Conservation (phyloP, 2,888 invertebrate genomes). For the Euproctis similis region DNA sequence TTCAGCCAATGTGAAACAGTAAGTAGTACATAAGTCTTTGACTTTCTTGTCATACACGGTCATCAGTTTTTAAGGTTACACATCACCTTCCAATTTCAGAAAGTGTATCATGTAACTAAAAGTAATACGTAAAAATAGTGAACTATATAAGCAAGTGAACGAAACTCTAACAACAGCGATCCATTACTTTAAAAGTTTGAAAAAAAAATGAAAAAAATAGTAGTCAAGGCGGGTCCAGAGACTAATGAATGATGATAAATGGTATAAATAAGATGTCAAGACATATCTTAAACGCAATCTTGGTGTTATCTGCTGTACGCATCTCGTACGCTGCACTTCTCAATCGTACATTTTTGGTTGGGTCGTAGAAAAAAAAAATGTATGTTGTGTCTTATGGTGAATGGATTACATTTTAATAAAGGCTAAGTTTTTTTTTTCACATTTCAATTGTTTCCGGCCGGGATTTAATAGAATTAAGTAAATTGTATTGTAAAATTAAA, state of each 20-base stretch:
- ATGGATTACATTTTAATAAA: slow-evolving; percentile 1
- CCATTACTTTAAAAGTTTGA: too few species aligned
- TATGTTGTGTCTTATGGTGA: background rate
- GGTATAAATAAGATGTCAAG: slow-evolving; percentile 31
- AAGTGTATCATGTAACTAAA: too few species aligned
- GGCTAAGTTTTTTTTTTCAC: slow-evolving; percentile 1
- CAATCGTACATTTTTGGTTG: slow-evolving; percentile 6
- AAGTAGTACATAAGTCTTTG: too few species aligned
- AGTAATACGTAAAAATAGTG: too few species aligned
- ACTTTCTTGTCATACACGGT: too few species aligned
- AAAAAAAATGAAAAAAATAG: slow-evolving; percentile 22
- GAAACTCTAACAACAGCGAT: slow-evolving; percentile 9
- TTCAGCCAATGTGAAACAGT: too few species aligned
- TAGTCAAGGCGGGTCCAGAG: slow-evolving; percentile 17
- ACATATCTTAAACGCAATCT: slow-evolving; percentile 28
- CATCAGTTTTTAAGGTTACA: too few species aligned
- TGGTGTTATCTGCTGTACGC: slow-evolving; percentile 18
- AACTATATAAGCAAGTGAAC: slow-evolving; percentile 4
- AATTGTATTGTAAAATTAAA: too few species aligned
- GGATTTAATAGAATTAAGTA: too few species aligned
- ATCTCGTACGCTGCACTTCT: slow-evolving; percentile 17
- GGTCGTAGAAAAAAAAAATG: slow-evolving; percentile 4
- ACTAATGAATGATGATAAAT: slow-evolving; percentile 35
- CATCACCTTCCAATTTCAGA: too few species aligned
- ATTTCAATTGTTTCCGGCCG: background rate